Evolutionary conservation across 2,888 invertebrate species (phyloP).

Genomic region (Embidobia sp.): DNA sequence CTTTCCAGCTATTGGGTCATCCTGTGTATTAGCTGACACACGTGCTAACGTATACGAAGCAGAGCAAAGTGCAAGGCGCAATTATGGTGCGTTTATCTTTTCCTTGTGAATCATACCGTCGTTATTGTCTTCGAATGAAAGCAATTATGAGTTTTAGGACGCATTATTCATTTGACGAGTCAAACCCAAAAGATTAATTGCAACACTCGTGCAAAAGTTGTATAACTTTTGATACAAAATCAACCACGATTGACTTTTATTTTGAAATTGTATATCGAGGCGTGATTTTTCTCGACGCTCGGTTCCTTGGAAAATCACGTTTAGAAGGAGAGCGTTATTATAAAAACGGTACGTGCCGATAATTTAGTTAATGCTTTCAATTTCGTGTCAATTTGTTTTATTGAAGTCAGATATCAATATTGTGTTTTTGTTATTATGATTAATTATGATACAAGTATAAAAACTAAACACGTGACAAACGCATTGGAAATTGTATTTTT

Average conservation of each 20-base stretch:
- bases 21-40: slow-evolving; percentile 63
- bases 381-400: not conserved
- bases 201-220: not conserved
- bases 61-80: slow-evolving; percentile 79
- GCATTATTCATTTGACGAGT: no score
- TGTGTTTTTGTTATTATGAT: not conserved
- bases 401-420: no score
- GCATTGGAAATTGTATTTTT: no score
- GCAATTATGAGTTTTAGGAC: slow-evolving; percentile 52
- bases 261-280: not conserved
- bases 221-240: not conserved
- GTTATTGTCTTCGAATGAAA: slow-evolving; percentile 71
- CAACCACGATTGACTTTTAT: not conserved
- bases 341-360: slow-evolving; percentile 42
- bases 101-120: slow-evolving; percentile 76
- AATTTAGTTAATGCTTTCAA: slow-evolving; percentile 6
- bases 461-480: no score
- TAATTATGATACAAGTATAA: no score
- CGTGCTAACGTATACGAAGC: slow-evolving; percentile 70
- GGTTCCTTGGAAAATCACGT: slow-evolving; percentile 24
- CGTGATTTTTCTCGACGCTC: slow-evolving; percentile 9
- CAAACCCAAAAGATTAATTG: not conserved
- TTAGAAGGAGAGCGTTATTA: slow-evolving; percentile 11
- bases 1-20: slow-evolving; percentile 61
- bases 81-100: slow-evolving; percentile 79